Conservation (phyloP, 2,113 vertebrate species). For the Lycocorax pyrrhopterus region DNA sequence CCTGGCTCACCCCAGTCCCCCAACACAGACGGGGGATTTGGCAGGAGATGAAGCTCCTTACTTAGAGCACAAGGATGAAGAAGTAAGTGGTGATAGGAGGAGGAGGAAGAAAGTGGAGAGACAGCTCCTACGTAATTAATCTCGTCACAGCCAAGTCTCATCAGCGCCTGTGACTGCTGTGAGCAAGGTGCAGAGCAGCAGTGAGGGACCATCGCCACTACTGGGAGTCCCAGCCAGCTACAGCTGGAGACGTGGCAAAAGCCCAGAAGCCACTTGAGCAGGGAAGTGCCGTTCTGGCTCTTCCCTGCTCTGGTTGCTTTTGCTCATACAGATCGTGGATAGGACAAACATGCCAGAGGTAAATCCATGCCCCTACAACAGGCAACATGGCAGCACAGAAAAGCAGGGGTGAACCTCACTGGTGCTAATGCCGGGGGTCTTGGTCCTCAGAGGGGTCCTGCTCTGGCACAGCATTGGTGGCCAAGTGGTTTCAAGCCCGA, state of each 20-base stretch:
- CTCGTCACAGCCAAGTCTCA: neutral
- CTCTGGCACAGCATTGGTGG: neutral
- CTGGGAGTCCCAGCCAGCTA: accelerated
- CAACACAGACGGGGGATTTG: slow-evolving; percentile 53
- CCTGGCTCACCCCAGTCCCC: slow-evolving; percentile 44
- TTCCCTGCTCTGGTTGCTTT: neutral
- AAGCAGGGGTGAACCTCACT: neutral
- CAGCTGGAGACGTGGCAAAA: accelerated
- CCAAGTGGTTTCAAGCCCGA: neutral
- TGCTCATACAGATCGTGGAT: accelerated
- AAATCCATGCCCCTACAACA: neutral
- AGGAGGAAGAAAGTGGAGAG: neutral
- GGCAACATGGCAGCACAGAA: neutral
- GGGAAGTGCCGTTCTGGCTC: neutral
- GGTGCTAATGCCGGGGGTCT: neutral
- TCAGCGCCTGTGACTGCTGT: neutral
- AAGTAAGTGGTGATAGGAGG: neutral
- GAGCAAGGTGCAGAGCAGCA: neutral
- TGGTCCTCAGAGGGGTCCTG: neutral
- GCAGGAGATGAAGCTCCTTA: slow-evolving; percentile 44
- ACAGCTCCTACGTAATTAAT: neutral
- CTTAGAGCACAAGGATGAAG: neutral
- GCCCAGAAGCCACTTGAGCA: neutral
- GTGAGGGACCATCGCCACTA: accelerated
- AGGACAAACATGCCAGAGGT: neutral